Evolutionary conservation across 1,140 invertebrate species (phyloP).

Genomic region (Agrypnia vestita): DNA sequence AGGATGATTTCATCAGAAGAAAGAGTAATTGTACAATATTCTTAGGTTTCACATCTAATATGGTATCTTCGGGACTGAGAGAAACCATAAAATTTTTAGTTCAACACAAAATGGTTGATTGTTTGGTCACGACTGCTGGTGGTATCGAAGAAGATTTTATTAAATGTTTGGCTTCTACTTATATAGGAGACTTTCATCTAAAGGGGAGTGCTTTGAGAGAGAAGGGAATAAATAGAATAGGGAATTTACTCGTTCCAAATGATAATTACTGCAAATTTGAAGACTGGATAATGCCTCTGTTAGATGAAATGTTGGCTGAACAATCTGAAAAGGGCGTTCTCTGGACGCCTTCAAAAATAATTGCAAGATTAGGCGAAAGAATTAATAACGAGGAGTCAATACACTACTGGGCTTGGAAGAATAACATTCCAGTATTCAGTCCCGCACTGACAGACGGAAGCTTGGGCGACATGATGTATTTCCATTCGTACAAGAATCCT

Average conservation of each 20-base stretch:
- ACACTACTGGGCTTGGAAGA: conserved; percentile 98
- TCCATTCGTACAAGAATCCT: conserved; percentile 95
- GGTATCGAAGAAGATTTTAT: conserved; percentile 99
- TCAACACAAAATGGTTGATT: conserved; percentile 82
- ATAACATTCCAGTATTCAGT: conserved; percentile 98
- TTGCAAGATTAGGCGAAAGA: conserved; percentile 86
- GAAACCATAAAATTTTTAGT: conserved; percentile 83
- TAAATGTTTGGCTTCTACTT: conserved; percentile 97
- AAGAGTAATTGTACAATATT: conserved; percentile 95
- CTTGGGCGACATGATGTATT: conserved; percentile 99
- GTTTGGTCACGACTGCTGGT: conserved; percentile 97
- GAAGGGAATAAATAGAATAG: conserved; percentile 96
- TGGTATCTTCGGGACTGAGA: conserved; percentile 95
- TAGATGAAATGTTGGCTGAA: conserved; percentile 93
- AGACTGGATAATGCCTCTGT: conserved; percentile 96
- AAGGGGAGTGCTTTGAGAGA: conserved; percentile 85
- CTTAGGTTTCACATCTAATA: conserved; percentile 98
- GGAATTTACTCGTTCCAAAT: conserved; percentile 98
- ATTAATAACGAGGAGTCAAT: conserved; percentile 95
- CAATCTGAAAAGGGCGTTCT: conserved; percentile 83
- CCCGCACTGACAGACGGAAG: conserved; percentile 99
- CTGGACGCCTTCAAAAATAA: conserved; percentile 97
- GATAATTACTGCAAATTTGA: conserved; percentile 99
- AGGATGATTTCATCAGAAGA: conserved; percentile 86
- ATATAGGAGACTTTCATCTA: conserved; percentile 92